These are phyloP conservation scores for Drosophila infuscata DNA, from an alignment of 2,888 invertebrate genomes.

Conservation along the genomic window DNA sequence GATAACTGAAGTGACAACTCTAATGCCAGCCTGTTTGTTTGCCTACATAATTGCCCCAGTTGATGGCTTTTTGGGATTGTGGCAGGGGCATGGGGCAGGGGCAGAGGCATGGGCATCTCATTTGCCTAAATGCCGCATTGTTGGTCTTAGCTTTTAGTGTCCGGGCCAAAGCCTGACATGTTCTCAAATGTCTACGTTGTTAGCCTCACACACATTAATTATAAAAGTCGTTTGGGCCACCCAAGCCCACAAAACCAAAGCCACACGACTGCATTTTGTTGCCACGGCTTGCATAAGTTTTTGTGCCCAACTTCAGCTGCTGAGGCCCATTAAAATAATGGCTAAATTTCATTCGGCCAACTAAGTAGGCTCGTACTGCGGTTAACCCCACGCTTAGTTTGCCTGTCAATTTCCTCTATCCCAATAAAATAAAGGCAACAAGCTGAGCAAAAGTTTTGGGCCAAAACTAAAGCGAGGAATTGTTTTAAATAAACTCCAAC, in stretches of 20 bases:
- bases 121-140: constrained; percentile 64
- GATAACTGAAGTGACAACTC: constrained; percentile 67
- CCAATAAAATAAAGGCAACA: neutral
- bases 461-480: neutral
- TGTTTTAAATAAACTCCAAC: neutral
- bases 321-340: constrained; percentile 57
- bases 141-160: constrained; percentile 41
- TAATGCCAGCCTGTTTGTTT: constrained; percentile 72
- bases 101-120: constrained; percentile 29
- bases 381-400: constrained; percentile 30
- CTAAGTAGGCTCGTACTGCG: constrained; percentile 24
- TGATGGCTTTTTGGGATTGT: constrained; percentile 51
- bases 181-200: constrained; percentile 22
- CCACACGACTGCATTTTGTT: constrained; percentile 65
- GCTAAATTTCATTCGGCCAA: constrained; percentile 40
- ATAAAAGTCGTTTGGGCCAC: constrained; percentile 49
- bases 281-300: constrained; percentile 39
- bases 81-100: constrained; percentile 2
- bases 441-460: neutral
- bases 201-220: constrained; percentile 67
- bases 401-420: constrained; percentile 38
- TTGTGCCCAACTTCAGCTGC: constrained; percentile 20
- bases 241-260: constrained; percentile 14
- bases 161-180: constrained; percentile 55
- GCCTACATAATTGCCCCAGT: constrained; percentile 73